Base-by-base conservation (phyloP, 2,797 vertebrate species). In the Argentina silus region DNA sequence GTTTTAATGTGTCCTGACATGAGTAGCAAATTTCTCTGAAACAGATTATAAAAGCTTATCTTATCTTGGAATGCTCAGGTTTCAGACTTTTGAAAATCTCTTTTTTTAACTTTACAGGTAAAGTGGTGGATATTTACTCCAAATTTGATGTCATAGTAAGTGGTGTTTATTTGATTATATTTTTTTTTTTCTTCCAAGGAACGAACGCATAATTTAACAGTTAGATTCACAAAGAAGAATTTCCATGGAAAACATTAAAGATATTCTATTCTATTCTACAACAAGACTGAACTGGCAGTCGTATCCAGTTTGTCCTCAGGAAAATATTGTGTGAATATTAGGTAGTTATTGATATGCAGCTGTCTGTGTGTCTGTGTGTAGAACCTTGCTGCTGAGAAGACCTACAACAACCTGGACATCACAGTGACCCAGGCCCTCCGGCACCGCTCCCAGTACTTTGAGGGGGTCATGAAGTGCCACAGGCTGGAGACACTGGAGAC, bases 101-200 rank as follows among this genome's bases (percentile, higher is more conserved):
- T 36, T 36, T 36, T 36, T 36, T 36, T 88, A 78, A 73, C 74
- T 76, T 91, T 88, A 47, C 89, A 99, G 98, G 97, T 86, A 98
- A 97, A 93, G 98, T 99, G 88, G 98, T 99, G 93, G 98, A 99
- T 94, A 99, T 99, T 95, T 99, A 99, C 95, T 99, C 98, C 90
- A 99, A 99, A 92, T 99, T 99, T 91, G 98, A 99, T 86, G 98
- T 99, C 84, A 99, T 99, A 91, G 98, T 99, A 95, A 98, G 97
- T 98, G 91, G 86, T 60, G 17, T 36, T 36, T 36, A 36, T 36
- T 36, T 36, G 27, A 36, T 36, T 36, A 36, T 36, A 1, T 2
- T 36, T 36, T 2, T 36, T 36, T 36, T 36, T 36, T 4, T 36
- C 1, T 36, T 36, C 27, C 27, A 36, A 36, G 27, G 27, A 36